Evolutionary conservation across 2,797 vertebrate species (phyloP).

Genomic region (Falco naumanni): DNA sequence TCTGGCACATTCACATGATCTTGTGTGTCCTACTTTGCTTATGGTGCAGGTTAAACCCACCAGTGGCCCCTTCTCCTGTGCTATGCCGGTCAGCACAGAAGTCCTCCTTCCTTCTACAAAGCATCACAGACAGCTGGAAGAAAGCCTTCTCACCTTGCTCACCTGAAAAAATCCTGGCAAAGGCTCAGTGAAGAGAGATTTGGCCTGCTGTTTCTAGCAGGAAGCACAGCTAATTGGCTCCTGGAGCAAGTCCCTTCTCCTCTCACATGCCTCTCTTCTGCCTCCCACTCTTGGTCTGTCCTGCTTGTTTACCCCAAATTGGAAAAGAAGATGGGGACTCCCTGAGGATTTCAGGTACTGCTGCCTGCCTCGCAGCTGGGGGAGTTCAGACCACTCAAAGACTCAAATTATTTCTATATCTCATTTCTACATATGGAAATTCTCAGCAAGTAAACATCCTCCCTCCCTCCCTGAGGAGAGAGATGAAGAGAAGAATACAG

Average conservation of each 20-base stretch:
- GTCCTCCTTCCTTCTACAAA: background rate
- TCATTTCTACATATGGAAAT: background rate
- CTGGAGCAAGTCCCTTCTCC: background rate
- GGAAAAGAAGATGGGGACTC: background rate
- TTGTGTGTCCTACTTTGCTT: background rate
- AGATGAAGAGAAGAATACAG: background rate
- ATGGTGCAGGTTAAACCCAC: background rate
- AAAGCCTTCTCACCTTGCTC: background rate
- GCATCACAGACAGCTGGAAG: background rate
- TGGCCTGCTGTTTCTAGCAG: background rate
- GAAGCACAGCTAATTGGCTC: background rate
- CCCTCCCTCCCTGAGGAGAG: background rate
- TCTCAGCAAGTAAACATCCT: background rate
- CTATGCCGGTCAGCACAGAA: background rate
- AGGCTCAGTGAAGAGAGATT: background rate
- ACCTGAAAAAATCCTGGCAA: background rate
- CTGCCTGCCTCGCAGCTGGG: background rate
- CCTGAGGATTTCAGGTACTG: background rate
- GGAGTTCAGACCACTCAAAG: background rate
- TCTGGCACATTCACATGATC: background rate
- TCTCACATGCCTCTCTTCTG: background rate
- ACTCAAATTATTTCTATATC: background rate
- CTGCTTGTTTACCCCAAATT: background rate
- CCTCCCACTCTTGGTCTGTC: background rate
- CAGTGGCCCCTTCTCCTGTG: background rate